These are phyloP conservation scores for Mamestra configurata DNA, from an alignment of 1,140 invertebrate genomes.

Conservation along the genomic window DNA sequence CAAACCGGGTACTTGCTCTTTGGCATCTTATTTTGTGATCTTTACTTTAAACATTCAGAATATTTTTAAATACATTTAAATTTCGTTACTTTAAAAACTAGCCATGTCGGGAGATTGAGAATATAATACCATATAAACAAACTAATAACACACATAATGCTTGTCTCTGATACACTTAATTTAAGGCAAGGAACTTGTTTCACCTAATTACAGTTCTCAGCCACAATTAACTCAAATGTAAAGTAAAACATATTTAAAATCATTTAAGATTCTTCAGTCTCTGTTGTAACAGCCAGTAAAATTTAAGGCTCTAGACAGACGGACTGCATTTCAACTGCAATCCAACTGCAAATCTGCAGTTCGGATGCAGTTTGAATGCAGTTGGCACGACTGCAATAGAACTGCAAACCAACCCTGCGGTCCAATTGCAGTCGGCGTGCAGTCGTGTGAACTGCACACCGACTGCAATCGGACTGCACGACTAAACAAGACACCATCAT, in stretches of 20 bases:
- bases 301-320: no score
- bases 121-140: not conserved
- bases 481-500: no score
- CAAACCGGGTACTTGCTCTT: not conserved
- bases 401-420: no score
- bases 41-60: conserved; percentile 36
- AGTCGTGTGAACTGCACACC: no score
- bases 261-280: conserved; percentile 32
- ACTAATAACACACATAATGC: no score
- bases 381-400: no score
- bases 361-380: no score
- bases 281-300: conserved; percentile 24
- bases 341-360: no score
- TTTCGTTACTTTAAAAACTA: conserved; percentile 23
- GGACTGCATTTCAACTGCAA: no score
- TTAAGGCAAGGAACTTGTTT: conserved; percentile 8
- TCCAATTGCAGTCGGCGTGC: no score
- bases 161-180: conserved; percentile 7
- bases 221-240: conserved; percentile 10
- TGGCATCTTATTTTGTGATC: conserved; percentile 11
- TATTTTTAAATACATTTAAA: conserved; percentile 31
- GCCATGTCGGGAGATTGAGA: not conserved
- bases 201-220: not conserved
- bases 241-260: conserved; percentile 30
- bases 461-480: no score